phyloP scores from a whole-genome alignment of 1,140 invertebrate species.

The Euglossa dilemma region DNA sequence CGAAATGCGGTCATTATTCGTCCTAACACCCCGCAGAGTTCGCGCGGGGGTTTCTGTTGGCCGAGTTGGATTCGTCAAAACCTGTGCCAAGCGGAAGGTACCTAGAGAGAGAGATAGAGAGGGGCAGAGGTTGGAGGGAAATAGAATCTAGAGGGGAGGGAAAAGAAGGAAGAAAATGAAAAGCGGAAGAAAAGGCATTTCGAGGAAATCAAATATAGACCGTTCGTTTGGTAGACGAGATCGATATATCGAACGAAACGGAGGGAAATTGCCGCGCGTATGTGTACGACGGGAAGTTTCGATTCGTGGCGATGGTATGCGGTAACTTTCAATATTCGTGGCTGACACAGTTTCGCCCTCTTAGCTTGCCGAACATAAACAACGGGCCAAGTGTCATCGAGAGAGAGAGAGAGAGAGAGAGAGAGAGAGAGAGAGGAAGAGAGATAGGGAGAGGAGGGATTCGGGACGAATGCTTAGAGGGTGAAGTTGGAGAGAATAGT shows the following conservation, averaged over 20 bases:
- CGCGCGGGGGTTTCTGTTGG: not conserved
- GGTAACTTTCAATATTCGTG: constrained; percentile 25
- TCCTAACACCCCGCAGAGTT: constrained; percentile 14
- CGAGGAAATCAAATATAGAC: not conserved
- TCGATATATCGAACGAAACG: not conserved
- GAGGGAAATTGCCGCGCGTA: not conserved
- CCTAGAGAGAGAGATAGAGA: constrained; percentile 9
- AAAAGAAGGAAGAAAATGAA: not conserved
- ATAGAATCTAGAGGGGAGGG: not conserved
- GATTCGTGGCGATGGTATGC: not conserved
- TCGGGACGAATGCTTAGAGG: not conserved
- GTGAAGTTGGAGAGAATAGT: constrained; percentile 12
- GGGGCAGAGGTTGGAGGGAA: constrained; percentile 1
- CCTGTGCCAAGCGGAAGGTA: constrained; percentile 51
- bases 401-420: constrained; percentile 8
- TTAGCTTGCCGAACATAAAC: constrained; percentile 26
- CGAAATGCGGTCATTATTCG: constrained; percentile 41
- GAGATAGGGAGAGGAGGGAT: constrained; percentile 3
- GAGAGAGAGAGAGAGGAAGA: not conserved
- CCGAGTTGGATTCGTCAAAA: constrained; percentile 66
- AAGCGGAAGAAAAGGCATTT: not conserved
- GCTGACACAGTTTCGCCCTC: constrained; percentile 32
- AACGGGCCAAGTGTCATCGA: constrained; percentile 13
- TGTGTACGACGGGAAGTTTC: not conserved
- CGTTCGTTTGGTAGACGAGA: not conserved